phyloP scores from a whole-genome alignment of 2,888 invertebrate genomes.

The Eupithecia dodoneata region DNA sequence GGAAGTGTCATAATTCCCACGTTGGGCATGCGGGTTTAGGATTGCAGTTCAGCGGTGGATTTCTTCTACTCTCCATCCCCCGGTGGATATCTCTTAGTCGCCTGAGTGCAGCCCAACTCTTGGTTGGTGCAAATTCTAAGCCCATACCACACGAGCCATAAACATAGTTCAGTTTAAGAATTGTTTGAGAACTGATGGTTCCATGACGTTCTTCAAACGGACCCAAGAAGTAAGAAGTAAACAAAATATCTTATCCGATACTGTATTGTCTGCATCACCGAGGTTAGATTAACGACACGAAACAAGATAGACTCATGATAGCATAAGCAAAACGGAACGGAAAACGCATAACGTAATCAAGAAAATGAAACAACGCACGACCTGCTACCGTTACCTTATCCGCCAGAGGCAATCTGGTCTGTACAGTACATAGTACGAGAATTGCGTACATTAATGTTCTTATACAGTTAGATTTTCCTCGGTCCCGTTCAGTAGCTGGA shows the following conservation, averaged over 20 bases:
- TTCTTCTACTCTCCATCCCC: background rate
- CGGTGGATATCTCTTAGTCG: background rate
- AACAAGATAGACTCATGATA: slow-evolving; percentile 4
- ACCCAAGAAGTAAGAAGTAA: background rate
- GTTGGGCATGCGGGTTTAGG: background rate
- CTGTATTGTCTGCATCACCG: background rate
- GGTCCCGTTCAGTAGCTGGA: slow-evolving; percentile 33
- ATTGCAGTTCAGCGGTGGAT: background rate
- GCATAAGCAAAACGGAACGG: slow-evolving; percentile 11
- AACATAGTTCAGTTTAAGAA: background rate
- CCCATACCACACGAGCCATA: background rate
- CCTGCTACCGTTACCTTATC: slow-evolving; percentile 47
- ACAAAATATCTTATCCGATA: background rate
- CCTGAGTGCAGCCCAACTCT: background rate
- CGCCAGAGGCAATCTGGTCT: slow-evolving; percentile 44
- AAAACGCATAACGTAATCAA: slow-evolving; percentile 34
- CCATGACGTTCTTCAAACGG: background rate
- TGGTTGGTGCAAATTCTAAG: background rate
- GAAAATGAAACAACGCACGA: slow-evolving; percentile 39
- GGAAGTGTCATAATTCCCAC: background rate
- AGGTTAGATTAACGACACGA: slow-evolving; percentile 3
- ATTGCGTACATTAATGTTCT: slow-evolving; percentile 36
- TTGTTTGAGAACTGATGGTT: background rate
- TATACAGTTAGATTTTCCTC: slow-evolving; percentile 33
- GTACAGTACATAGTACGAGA: slow-evolving; percentile 28